Evolutionary conservation across 1,140 invertebrate species (phyloP).

Genomic region (Magallana gigas): DNA sequence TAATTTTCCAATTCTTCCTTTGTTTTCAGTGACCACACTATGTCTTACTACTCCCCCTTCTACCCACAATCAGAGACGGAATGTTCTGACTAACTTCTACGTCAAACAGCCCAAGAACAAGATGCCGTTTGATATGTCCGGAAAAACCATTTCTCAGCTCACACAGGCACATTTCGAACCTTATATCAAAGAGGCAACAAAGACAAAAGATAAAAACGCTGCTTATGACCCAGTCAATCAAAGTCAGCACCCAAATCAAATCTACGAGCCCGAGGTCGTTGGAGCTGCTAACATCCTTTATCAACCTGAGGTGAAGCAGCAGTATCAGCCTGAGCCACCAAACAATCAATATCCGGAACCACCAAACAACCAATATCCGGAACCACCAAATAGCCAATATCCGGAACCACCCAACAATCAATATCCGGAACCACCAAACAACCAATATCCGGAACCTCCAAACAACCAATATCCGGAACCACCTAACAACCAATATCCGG

Average conservation of each 20-base stretch:
- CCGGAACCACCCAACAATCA: background rate
- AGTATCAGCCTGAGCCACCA: background rate
- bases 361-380: too few relatives aligned
- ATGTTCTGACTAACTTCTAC: conserved; percentile 7
- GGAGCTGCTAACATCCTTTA: background rate
- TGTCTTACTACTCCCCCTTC: background rate
- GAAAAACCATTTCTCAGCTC: background rate
- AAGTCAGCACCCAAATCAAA: background rate
- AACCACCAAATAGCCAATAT: background rate
- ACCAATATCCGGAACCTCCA: background rate
- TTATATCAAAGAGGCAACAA: background rate
- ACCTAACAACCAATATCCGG: background rate
- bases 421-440: background rate
- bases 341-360: background rate
- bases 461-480: background rate
- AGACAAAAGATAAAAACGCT: background rate
- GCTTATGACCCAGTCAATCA: background rate
- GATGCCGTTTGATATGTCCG: conserved; percentile 6
- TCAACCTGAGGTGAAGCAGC: background rate
- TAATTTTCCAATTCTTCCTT: background rate
- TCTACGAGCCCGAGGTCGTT: background rate
- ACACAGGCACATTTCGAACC: conserved; percentile 14
- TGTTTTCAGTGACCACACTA: background rate
- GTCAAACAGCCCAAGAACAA: background rate
- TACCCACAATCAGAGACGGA: background rate